These are phyloP conservation scores for Catostylus mosaicus DNA, from an alignment of 30 jellyfish, hydroid and myxozoan species.

Conservation along the genomic window DNA sequence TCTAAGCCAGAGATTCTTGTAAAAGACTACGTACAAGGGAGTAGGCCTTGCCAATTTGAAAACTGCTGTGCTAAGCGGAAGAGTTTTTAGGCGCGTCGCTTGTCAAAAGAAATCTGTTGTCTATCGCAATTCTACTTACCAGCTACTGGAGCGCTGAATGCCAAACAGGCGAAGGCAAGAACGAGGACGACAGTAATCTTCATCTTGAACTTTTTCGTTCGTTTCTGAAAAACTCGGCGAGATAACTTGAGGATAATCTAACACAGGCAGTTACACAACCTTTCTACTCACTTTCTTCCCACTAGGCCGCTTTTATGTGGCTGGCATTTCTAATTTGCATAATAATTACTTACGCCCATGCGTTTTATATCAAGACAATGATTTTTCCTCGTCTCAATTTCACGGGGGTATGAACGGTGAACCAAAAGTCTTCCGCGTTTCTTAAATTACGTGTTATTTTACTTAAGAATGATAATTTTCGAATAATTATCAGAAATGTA, in stretches of 20 bases:
- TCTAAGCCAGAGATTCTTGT: background rate
- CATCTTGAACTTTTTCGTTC: slow-evolving; percentile 7
- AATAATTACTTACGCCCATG: slow-evolving; percentile 3
- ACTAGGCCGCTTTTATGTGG: slow-evolving; percentile 1
- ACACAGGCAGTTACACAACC: background rate
- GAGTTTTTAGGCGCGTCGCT: background rate
- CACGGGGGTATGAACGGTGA: background rate
- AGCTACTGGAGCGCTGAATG: slow-evolving; percentile 63
- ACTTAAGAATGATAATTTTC: too few species aligned
- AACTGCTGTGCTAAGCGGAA: background rate
- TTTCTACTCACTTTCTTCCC: background rate
- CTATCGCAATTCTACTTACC: slow-evolving; percentile 19
- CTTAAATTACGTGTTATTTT: background rate
- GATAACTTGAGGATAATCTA: background rate
- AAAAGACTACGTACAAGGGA: background rate
- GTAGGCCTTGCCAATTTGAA: background rate
- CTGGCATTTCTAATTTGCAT: background rate
- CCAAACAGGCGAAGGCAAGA: slow-evolving; percentile 58
- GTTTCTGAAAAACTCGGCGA: background rate
- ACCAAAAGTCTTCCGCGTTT: background rate
- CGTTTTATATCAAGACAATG: background rate
- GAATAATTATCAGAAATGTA: too few species aligned
- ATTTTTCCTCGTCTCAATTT: background rate
- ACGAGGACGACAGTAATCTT: slow-evolving; percentile 42
- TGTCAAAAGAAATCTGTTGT: background rate